Evolutionary conservation across 2,888 invertebrate genomes (phyloP).

Genomic region (Smittia sp.): DNA sequence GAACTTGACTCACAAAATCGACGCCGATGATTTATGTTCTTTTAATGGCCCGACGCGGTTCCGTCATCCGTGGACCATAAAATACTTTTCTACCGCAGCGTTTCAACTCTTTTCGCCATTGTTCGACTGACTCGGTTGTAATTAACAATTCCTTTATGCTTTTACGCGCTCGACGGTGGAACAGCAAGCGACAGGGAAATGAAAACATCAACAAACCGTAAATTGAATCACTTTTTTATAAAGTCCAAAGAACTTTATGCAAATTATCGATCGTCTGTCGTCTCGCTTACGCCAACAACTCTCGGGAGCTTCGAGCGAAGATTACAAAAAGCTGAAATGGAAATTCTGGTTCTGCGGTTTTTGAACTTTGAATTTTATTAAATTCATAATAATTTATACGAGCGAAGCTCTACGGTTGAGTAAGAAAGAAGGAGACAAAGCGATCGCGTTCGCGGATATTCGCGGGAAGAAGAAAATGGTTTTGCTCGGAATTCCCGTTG

Average conservation of each 20-base stretch:
- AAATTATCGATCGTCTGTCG: conserved; percentile 5
- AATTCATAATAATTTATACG: conserved; percentile 9
- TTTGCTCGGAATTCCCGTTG: not conserved
- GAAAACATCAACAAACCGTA: conserved; percentile 40
- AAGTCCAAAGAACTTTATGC: conserved; percentile 11
- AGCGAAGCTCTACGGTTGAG: not conserved
- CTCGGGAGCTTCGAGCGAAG: not conserved
- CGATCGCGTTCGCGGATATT: not conserved
- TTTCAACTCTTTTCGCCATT: conserved; percentile 9
- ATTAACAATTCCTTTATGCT: conserved; percentile 32
- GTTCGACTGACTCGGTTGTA: not conserved
- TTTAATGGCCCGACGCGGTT: conserved; percentile 6
- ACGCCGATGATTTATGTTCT: conserved; percentile 6
- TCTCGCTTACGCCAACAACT: conserved; percentile 11
- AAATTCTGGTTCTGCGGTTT: conserved; percentile 31
- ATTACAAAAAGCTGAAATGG: conserved; percentile 1
- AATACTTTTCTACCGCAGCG: not conserved
- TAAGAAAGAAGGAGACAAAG: not conserved
- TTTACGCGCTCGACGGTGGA: conserved; percentile 18
- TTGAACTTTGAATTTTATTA: conserved; percentile 32
- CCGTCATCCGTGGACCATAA: conserved; percentile 37
- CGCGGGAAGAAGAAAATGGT: not conserved
- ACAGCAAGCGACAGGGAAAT: conserved; percentile 24
- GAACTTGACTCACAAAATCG: not conserved
- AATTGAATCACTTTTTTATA: conserved; percentile 22